phyloP scores from a whole-genome alignment of 2,113 vertebrate species.

The Antidorcas marsupialis region DNA sequence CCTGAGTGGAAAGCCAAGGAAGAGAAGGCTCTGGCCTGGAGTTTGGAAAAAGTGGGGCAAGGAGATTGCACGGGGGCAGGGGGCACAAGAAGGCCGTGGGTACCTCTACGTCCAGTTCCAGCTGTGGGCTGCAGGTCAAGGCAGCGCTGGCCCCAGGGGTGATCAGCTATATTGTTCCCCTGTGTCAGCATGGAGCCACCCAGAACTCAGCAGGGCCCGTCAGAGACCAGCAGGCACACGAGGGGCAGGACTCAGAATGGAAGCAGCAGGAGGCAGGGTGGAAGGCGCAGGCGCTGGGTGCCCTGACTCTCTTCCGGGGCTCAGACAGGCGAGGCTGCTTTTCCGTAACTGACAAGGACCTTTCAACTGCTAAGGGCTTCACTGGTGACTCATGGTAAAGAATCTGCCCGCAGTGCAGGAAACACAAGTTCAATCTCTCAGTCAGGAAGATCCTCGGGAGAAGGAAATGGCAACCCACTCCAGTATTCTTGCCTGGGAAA shows the following conservation, averaged over 20 bases:
- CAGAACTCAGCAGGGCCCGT: background rate
- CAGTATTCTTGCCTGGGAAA: background rate
- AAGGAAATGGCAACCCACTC: background rate
- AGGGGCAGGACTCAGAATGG: background rate
- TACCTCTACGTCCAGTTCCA: background rate
- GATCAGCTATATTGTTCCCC: background rate
- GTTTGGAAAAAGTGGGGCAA: background rate
- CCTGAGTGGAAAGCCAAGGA: background rate
- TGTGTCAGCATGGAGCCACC: background rate
- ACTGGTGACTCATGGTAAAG: background rate
- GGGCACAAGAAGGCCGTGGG: background rate
- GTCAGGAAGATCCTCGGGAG: background rate
- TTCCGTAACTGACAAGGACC: background rate
- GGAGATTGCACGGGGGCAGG: background rate
- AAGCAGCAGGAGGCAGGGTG: background rate
- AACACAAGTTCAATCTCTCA: background rate
- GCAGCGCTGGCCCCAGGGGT: background rate
- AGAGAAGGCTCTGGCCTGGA: background rate
- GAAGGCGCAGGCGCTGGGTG: accelerated
- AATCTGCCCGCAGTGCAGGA: background rate
- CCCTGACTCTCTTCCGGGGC: background rate
- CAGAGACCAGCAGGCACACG: background rate
- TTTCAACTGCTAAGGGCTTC: background rate
- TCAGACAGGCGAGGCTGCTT: background rate
- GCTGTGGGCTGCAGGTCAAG: accelerated